A percentile compares a stretch with the other conserved stretches of the same genome.
These are phyloP conservation scores for Bryconaethiops microstoma DNA, from an alignment of 2,797 vertebrate species.

Conservation along the genomic window DNA sequence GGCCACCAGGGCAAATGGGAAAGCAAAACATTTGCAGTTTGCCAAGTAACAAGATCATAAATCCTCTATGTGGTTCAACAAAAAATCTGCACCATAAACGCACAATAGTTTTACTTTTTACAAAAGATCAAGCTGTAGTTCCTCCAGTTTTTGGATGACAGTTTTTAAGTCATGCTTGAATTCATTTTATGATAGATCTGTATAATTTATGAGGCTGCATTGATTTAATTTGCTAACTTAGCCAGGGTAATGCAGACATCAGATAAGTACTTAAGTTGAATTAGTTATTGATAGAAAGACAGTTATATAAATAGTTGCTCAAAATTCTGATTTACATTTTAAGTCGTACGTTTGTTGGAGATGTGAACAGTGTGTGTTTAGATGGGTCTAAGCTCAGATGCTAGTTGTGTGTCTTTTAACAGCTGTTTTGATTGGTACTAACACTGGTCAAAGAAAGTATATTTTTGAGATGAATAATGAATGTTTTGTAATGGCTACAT, in stretches of 20 bases:
- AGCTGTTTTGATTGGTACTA: slow-evolving; percentile 33
- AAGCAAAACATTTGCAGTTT: slow-evolving; percentile 78
- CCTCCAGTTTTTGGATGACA: slow-evolving; percentile 11
- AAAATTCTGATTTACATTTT: slow-evolving; percentile 15
- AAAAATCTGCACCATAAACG: not conserved
- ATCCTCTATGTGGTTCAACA: not conserved
- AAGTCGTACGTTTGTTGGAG: slow-evolving; percentile 24
- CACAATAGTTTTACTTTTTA: slow-evolving; percentile 14
- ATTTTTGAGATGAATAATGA: slow-evolving; percentile 62
- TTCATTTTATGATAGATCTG: not conserved
- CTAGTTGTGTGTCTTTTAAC: slow-evolving; percentile 13
- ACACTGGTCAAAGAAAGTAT: slow-evolving; percentile 56
- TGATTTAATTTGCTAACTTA: not conserved
- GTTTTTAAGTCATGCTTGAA: not conserved
- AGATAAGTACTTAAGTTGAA: not conserved
- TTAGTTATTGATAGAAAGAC: not conserved
- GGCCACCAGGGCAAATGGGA: slow-evolving; percentile 70
- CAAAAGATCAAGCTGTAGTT: slow-evolving; percentile 56
- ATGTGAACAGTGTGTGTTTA: slow-evolving; percentile 30
- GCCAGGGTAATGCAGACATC: not conserved
- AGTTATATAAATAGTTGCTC: not conserved
- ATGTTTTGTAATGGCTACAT: slow-evolving; percentile 59
- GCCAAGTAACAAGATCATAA: slow-evolving; percentile 62
- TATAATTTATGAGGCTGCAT: not conserved
- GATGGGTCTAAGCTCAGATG: slow-evolving; percentile 17